phyloP scores from a whole-genome alignment of 1,140 invertebrate genomes.

The Forficula auricularia region DNA sequence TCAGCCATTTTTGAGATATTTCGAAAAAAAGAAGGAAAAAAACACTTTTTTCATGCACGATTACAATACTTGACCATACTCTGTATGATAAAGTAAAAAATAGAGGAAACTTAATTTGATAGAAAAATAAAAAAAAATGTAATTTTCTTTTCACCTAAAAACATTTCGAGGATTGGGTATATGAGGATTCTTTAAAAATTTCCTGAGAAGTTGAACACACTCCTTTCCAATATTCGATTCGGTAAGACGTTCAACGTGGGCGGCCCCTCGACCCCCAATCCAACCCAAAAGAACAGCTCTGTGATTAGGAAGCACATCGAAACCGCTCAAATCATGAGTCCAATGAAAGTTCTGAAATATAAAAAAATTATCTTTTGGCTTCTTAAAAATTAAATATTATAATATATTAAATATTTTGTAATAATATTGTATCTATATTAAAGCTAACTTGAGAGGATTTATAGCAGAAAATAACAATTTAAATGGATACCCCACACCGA shows the following conservation, averaged over 20 bases:
- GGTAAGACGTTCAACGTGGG: conserved; percentile 39
- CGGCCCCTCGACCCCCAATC: conserved; percentile 53
- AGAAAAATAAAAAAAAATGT: neutral
- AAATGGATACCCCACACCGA: too few relatives aligned
- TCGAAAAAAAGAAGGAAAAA: neutral
- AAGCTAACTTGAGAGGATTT: too few relatives aligned
- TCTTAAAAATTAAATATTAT: too few relatives aligned
- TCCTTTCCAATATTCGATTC: conserved; percentile 36
- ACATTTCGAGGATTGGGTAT: conserved; percentile 38
- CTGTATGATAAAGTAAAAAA: neutral
- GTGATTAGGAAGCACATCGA: conserved; percentile 36
- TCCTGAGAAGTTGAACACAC: conserved; percentile 34
- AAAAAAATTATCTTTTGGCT: neutral
- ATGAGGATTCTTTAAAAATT: conserved; percentile 32
- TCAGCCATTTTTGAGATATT: too few relatives aligned
- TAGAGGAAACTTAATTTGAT: neutral
- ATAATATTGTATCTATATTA: too few relatives aligned
- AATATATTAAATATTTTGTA: too few relatives aligned
- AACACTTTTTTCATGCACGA: neutral
- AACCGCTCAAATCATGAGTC: conserved; percentile 39
- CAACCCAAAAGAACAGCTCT: conserved; percentile 44
- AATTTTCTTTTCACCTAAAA: conserved; percentile 26
- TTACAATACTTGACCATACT: neutral
- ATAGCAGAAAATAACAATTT: too few relatives aligned
- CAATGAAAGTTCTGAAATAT: conserved; percentile 18